These are phyloP conservation scores for Helogale parvula DNA, from an alignment of 2,113 vertebrate genomes.

Conservation along the genomic window DNA sequence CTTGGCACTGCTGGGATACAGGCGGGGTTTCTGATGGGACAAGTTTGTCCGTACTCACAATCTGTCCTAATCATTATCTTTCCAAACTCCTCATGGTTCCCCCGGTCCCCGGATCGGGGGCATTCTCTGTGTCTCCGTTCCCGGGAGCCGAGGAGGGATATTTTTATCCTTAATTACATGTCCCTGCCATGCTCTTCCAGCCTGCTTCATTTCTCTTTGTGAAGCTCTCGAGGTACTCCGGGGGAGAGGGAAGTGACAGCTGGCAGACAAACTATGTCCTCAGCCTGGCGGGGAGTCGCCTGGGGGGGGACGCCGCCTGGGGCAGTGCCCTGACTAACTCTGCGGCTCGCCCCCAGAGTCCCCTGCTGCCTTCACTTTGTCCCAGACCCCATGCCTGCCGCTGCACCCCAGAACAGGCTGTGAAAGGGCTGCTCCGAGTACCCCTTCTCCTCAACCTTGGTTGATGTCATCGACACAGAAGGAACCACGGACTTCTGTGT, in stretches of 20 bases:
- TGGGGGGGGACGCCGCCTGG: background rate
- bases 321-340: background rate
- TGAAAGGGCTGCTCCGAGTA: background rate
- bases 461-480: background rate
- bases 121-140: background rate
- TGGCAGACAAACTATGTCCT: background rate
- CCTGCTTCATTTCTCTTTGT: background rate
- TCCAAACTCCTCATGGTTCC: accelerated
- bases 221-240: background rate
- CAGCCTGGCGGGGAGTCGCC: background rate
- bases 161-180: constrained; percentile 39
- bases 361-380: background rate
- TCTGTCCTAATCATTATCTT: background rate
- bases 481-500: background rate
- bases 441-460: background rate
- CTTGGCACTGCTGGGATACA: accelerated
- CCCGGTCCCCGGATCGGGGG: accelerated
- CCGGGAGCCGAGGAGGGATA: background rate
- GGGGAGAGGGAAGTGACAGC: constrained; percentile 6
- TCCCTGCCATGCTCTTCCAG: background rate
- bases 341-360: background rate
- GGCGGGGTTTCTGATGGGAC: background rate
- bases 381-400: accelerated
- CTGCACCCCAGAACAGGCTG: accelerated
- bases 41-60: accelerated